A percentile compares a stretch with the other conserved stretches of the same genome.
Evolutionary conservation across 2,888 invertebrate species (phyloP).

Genomic region (Drosophila demipolita): DNA sequence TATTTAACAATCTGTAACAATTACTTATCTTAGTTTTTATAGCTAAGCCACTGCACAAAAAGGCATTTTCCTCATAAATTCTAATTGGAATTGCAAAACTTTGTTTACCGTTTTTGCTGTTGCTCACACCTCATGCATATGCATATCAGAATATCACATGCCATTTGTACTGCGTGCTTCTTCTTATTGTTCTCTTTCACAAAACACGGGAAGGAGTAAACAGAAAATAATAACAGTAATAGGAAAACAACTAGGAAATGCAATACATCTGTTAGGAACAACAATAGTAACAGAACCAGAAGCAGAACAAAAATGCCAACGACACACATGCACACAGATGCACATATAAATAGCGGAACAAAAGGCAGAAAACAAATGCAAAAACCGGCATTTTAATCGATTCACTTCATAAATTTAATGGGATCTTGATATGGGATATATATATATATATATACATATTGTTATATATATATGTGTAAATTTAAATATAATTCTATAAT

Average conservation of each 20-base stretch:
- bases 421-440: slow-evolving; percentile 23
- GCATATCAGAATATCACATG: slow-evolving; percentile 39
- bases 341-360: slow-evolving; percentile 34
- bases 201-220: slow-evolving; percentile 28
- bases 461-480: slow-evolving; percentile 2
- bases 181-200: slow-evolving; percentile 15
- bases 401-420: slow-evolving; percentile 28
- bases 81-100: slow-evolving; percentile 56
- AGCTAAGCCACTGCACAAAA: slow-evolving; percentile 4
- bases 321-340: slow-evolving; percentile 5
- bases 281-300: slow-evolving; percentile 33
- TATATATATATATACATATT: background rate
- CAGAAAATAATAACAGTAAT: slow-evolving; percentile 25
- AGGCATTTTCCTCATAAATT: slow-evolving; percentile 20
- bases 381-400: slow-evolving; percentile 72
- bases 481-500: slow-evolving; percentile 46
- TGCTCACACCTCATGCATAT: slow-evolving; percentile 46
- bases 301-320: slow-evolving; percentile 33
- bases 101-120: slow-evolving; percentile 46
- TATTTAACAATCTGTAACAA: background rate
- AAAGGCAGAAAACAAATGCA: slow-evolving; percentile 44
- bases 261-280: slow-evolving; percentile 37
- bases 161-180: slow-evolving; percentile 20
- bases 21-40: background rate
- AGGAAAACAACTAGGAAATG: slow-evolving; percentile 54